phyloP scores from a whole-genome alignment of 1,140 invertebrate genomes.

The Dermatophagoides farinae region DNA sequence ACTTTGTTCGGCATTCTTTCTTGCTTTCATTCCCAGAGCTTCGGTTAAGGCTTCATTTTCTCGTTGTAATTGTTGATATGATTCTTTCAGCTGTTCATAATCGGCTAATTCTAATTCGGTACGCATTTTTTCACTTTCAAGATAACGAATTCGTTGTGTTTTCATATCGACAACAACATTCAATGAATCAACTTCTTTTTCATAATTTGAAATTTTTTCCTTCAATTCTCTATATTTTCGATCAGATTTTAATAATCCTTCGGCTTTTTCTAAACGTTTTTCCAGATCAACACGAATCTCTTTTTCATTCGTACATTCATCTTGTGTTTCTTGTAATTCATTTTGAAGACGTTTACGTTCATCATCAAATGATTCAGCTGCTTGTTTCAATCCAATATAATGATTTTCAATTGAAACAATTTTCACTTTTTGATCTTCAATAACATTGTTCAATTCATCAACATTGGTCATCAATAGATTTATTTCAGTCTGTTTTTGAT shows the following conservation, averaged over 20 bases:
- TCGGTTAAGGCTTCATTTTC: slow-evolving; percentile 2
- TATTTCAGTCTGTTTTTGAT: not conserved
- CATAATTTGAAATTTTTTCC: not conserved
- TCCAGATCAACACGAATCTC: not conserved
- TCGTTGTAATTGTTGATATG: not conserved
- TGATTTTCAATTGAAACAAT: not conserved
- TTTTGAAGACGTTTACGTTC: not conserved
- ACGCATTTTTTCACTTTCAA: slow-evolving; percentile 2
- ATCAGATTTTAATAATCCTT: not conserved
- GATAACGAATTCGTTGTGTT: slow-evolving; percentile 6
- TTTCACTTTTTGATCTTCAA: not conserved
- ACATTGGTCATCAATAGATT: not conserved
- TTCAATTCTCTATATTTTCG: slow-evolving; percentile 1
- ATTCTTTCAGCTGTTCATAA: slow-evolving; percentile 1
- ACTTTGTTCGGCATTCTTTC: slow-evolving; percentile 5
- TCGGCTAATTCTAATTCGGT: not conserved
- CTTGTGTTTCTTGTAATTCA: not conserved
- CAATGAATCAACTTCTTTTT: slow-evolving; percentile 4
- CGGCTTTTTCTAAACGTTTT: not conserved
- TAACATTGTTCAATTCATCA: not conserved
- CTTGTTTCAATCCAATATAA: not conserved
- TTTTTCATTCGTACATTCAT: not conserved
- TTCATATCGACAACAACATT: slow-evolving; percentile 8
- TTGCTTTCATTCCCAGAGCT: slow-evolving; percentile 1
- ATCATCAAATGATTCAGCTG: not conserved